A percentile compares a stretch with the other conserved stretches of the same genome.
phyloP scores from a whole-genome alignment of 2,113 vertebrate species.

The Chascanopsetta lugubris region DNA sequence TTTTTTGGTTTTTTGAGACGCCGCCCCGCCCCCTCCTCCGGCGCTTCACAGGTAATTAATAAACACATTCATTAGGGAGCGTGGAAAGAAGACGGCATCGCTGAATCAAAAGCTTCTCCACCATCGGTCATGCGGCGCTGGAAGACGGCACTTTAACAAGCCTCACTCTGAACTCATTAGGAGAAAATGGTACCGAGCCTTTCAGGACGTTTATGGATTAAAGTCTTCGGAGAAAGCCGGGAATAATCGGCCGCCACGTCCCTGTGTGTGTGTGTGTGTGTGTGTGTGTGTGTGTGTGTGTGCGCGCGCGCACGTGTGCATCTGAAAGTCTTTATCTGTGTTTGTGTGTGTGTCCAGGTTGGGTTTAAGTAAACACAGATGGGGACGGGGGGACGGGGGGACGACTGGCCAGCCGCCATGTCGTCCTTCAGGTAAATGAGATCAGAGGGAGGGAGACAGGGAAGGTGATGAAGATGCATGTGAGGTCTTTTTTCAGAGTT shows the following conservation, averaged over 20 bases:
- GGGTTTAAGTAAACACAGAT: conserved; percentile 34
- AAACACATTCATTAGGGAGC: conserved; percentile 54
- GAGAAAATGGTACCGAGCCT: conserved; percentile 26
- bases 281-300: background rate
- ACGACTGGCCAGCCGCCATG: conserved; percentile 5
- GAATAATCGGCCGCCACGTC: conserved; percentile 35
- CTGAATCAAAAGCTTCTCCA: conserved; percentile 49
- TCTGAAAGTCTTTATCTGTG: conserved; percentile 26
- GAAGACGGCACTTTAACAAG: conserved; percentile 65
- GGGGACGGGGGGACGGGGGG: conserved; percentile 20
- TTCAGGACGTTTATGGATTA: conserved; percentile 40
- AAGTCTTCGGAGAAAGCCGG: conserved; percentile 31
- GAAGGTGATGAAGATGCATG: conserved; percentile 12
- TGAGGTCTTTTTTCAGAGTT: background rate
- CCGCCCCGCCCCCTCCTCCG: background rate
- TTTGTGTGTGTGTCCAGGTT: conserved; percentile 17
- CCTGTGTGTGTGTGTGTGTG: conserved; percentile 16
- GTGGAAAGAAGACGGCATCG: conserved; percentile 34
- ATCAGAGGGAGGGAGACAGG: conserved; percentile 3
- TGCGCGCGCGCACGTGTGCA: conserved; percentile 6
- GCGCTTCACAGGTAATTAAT: conserved; percentile 53
- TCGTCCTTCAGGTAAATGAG: conserved; percentile 27
- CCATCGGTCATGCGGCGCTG: conserved; percentile 51
- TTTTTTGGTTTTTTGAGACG: too few relatives aligned
- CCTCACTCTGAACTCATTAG: conserved; percentile 56